A percentile compares a stretch with the other conserved stretches of the same genome.
phyloP scores from a whole-genome alignment of 2,113 vertebrate genomes.

The Campylomormyrus tamandua region DNA sequence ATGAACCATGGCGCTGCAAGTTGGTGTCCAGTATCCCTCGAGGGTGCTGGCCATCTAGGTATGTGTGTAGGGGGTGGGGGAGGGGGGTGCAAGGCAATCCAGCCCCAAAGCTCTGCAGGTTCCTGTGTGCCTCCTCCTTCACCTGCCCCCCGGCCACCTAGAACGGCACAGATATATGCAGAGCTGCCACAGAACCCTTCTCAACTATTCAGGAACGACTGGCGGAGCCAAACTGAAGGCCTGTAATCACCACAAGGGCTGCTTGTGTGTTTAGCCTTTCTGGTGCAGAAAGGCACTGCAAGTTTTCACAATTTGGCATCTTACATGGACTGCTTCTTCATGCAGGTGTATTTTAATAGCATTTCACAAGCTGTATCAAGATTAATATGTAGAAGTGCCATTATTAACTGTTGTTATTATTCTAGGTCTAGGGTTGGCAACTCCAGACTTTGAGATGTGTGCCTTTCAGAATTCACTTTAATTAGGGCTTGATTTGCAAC shows the following conservation, averaged over 20 bases:
- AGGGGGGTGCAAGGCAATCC: background rate
- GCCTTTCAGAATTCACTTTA: constrained; percentile 3
- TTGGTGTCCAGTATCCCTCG: background rate
- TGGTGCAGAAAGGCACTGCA: background rate
- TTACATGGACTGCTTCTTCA: background rate
- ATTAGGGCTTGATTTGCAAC: constrained; percentile 3
- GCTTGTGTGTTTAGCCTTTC: background rate
- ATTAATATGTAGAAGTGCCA: background rate
- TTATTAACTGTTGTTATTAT: background rate
- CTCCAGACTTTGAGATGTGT: background rate
- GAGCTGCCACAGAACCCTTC: background rate
- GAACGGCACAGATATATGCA: background rate
- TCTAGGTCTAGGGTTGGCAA: background rate
- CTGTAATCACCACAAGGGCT: background rate
- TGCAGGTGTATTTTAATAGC: background rate
- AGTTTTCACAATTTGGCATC: background rate
- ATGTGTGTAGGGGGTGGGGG: background rate
- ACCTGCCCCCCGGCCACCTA: background rate
- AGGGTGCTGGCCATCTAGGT: background rate
- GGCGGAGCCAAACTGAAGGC: background rate
- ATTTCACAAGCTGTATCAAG: background rate
- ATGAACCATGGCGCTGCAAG: too few species aligned
- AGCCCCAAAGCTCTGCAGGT: background rate
- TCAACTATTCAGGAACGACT: background rate
- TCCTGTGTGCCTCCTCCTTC: background rate